phyloP scores from a whole-genome alignment of 2,888 invertebrate species.

The Eilema griseolum region DNA sequence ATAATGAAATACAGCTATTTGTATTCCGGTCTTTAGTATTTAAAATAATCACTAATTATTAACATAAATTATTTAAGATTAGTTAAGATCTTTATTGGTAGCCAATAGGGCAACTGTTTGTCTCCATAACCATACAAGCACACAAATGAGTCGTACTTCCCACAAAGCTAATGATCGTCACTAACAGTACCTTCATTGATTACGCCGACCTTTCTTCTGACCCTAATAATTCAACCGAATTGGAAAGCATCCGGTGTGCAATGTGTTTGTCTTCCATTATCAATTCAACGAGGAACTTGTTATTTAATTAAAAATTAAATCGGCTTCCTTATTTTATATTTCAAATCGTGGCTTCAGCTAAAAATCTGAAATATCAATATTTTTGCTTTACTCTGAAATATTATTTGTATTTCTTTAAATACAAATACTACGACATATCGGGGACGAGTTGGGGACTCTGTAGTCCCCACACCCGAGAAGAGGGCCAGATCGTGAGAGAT shows the following conservation, averaged over 20 bases:
- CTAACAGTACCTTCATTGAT: conserved; percentile 1
- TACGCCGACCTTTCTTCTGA: background rate
- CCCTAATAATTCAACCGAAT: conserved; percentile 9
- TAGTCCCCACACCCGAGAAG: too few relatives aligned
- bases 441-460: too few relatives aligned
- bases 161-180: background rate
- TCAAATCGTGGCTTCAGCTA: conserved; percentile 20
- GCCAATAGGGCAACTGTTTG: too few relatives aligned
- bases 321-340: conserved; percentile 26
- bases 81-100: too few relatives aligned
- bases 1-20: too few relatives aligned
- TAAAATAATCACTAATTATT: too few relatives aligned
- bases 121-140: background rate
- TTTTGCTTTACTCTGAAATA: background rate
- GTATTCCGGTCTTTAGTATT: too few relatives aligned
- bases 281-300: conserved; percentile 28
- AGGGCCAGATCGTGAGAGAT: too few relatives aligned
- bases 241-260: conserved; percentile 21
- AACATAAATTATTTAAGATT: too few relatives aligned
- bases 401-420: background rate
- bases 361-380: conserved; percentile 17
- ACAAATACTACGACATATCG: background rate
- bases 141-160: background rate
- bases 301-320: conserved; percentile 38
- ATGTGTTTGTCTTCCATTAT: conserved; percentile 28